These are phyloP conservation scores for Lepidurus apus DNA, from an alignment of 1,140 invertebrate genomes.

Conservation along the genomic window DNA sequence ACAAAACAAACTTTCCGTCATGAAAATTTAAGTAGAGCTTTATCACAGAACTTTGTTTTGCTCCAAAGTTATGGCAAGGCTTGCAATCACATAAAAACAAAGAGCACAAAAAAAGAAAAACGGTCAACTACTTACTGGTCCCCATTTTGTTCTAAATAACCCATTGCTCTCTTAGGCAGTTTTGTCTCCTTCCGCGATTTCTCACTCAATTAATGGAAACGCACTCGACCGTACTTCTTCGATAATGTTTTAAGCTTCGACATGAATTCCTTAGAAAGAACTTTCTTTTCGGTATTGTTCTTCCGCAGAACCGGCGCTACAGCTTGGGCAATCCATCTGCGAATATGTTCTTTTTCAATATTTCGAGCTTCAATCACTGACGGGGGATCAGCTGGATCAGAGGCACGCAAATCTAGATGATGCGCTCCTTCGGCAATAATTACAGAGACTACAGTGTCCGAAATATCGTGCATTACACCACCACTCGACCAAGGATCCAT, in stretches of 20 bases:
- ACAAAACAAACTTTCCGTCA: too few relatives aligned
- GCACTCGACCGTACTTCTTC: not conserved
- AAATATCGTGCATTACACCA: slow-evolving; percentile 70
- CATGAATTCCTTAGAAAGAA: not conserved
- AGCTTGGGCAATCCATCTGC: slow-evolving; percentile 56
- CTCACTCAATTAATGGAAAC: not conserved
- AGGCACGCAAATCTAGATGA: slow-evolving; percentile 78
- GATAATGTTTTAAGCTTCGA: not conserved
- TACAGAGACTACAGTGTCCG: slow-evolving; percentile 61
- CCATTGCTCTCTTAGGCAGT: not conserved
- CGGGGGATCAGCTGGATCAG: slow-evolving; percentile 62
- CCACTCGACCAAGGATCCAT: slow-evolving; percentile 91
- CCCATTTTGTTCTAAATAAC: not conserved
- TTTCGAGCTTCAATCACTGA: slow-evolving; percentile 62
- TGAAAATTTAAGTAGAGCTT: not conserved
- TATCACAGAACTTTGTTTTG: not conserved
- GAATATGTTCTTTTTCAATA: slow-evolving; percentile 60
- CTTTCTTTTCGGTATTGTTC: not conserved
- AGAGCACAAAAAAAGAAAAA: not conserved
- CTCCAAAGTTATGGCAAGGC: slow-evolving; percentile 1
- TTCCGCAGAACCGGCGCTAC: not conserved
- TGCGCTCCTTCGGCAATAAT: slow-evolving; percentile 85
- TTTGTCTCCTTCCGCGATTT: not conserved
- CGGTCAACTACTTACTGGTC: not conserved
- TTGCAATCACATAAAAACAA: not conserved